These are phyloP conservation scores for Peribatodes rhomboidaria DNA, from an alignment of 2,888 invertebrate genomes.

Conservation along the genomic window DNA sequence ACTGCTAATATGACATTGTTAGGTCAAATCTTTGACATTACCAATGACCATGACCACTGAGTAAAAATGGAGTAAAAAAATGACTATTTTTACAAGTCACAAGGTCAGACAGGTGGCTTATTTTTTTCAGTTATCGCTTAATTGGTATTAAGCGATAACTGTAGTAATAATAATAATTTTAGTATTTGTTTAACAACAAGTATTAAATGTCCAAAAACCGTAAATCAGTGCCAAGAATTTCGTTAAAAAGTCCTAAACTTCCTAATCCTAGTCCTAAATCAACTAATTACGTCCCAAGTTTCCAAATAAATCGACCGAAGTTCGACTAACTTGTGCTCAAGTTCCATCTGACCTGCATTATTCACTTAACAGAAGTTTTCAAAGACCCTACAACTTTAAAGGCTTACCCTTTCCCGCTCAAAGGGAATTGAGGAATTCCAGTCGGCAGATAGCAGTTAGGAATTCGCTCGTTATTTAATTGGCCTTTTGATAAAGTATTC, in stretches of 20 bases:
- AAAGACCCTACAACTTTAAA: constrained; percentile 38
- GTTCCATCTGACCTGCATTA: constrained; percentile 36
- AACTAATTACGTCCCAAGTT: constrained; percentile 21
- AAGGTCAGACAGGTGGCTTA: too few relatives aligned
- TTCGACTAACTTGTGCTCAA: constrained; percentile 15
- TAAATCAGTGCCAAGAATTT: too few relatives aligned
- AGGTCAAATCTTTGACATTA: too few relatives aligned
- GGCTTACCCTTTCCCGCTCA: constrained; percentile 27
- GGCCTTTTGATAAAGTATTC: constrained; percentile 34
- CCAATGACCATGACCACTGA: too few relatives aligned
- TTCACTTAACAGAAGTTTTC: constrained; percentile 36
- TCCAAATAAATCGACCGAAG: constrained; percentile 26
- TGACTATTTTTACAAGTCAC: too few relatives aligned
- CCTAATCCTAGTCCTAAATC: constrained; percentile 16
- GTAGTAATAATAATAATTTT: too few relatives aligned
- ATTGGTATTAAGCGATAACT: too few relatives aligned
- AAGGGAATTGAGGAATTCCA: constrained; percentile 41
- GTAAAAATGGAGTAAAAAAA: too few relatives aligned
- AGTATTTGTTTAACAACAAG: too few relatives aligned
- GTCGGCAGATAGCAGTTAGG: constrained; percentile 29
- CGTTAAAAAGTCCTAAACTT: background rate
- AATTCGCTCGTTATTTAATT: constrained; percentile 36
- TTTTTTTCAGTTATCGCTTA: too few relatives aligned
- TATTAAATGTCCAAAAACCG: too few relatives aligned
- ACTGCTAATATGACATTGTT: too few relatives aligned